Evolutionary conservation across 1,140 invertebrate species (phyloP).

Genomic region (Drosophila nebulosa): DNA sequence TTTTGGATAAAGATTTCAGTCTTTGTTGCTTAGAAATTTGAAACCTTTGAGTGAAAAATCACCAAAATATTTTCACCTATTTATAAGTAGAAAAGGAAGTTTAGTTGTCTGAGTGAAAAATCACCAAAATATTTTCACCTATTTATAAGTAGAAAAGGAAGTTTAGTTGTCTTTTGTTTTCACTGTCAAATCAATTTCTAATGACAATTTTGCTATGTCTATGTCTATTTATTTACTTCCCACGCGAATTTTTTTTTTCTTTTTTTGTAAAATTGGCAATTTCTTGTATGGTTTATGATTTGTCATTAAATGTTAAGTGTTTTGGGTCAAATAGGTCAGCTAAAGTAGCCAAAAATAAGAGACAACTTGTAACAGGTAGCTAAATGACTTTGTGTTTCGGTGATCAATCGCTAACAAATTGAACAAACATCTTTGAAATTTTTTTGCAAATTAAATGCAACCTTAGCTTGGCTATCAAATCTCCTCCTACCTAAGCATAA

Average conservation of each 20-base stretch:
- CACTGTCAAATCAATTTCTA: slow-evolving; percentile 35
- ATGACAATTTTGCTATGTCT: slow-evolving; percentile 23
- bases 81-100: slow-evolving; percentile 1
- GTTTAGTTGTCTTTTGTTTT: neutral
- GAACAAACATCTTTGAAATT: too few species aligned
- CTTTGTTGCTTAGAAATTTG: neutral
- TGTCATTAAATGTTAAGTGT: slow-evolving; percentile 10
- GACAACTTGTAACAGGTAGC: neutral
- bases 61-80: slow-evolving; percentile 65
- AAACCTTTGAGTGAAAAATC: slow-evolving; percentile 38
- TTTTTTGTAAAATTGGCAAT: slow-evolving; percentile 33
- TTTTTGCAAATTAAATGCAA: neutral
- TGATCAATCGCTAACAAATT: neutral
- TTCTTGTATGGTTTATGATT: slow-evolving; percentile 6
- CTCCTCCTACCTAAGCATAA: neutral
- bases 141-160: slow-evolving; percentile 12
- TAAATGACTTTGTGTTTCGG: neutral
- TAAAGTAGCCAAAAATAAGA: neutral
- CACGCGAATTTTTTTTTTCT: slow-evolving; percentile 26
- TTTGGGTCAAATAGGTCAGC: slow-evolving; percentile 21
- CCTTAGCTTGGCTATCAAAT: neutral
- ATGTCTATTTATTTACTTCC: slow-evolving; percentile 28
- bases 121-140: slow-evolving; percentile 62
- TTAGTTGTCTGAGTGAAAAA: neutral
- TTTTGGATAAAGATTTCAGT: too few species aligned